Evolutionary conservation across 2,888 invertebrate species (phyloP).

Genomic region (Lycophotia porphyrea): DNA sequence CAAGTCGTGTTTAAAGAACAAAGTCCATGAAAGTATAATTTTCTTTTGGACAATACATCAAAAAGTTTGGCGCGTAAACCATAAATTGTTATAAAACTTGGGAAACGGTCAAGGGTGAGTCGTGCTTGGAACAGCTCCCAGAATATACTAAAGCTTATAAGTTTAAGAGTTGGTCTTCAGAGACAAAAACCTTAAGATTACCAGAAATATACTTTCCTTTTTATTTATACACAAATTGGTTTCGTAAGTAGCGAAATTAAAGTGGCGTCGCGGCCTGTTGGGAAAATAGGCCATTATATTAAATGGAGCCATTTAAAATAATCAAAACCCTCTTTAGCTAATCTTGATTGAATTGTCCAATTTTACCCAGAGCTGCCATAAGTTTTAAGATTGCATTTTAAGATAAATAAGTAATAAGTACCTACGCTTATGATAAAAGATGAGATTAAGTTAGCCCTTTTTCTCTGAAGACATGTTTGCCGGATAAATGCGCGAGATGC

Average conservation of each 20-base stretch:
- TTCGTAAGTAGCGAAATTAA: constrained; percentile 37
- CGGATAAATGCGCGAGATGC: background rate
- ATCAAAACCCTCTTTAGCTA: constrained; percentile 24
- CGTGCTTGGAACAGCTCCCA: constrained; percentile 5
- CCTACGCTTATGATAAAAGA: background rate
- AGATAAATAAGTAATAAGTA: background rate
- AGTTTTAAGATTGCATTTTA: constrained; percentile 8
- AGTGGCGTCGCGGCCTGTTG: constrained; percentile 4
- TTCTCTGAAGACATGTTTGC: background rate
- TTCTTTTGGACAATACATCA: constrained; percentile 62
- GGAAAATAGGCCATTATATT: constrained; percentile 31
- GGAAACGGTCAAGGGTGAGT: constrained; percentile 44
- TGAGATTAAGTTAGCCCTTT: background rate
- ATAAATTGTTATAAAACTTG: constrained; percentile 52
- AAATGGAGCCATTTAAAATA: constrained; percentile 17
- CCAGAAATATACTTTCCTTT: constrained; percentile 20
- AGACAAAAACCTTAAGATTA: constrained; percentile 8
- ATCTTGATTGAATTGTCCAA: constrained; percentile 19
- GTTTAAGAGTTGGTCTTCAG: constrained; percentile 18
- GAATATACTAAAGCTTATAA: constrained; percentile 5
- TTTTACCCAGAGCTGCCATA: constrained; percentile 14
- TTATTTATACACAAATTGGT: constrained; percentile 20
- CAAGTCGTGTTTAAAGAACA: constrained; percentile 51
- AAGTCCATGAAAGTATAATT: constrained; percentile 63
- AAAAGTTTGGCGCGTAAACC: constrained; percentile 52